Conservation (phyloP, 2,797 vertebrate species). For the Falco naumanni region DNA sequence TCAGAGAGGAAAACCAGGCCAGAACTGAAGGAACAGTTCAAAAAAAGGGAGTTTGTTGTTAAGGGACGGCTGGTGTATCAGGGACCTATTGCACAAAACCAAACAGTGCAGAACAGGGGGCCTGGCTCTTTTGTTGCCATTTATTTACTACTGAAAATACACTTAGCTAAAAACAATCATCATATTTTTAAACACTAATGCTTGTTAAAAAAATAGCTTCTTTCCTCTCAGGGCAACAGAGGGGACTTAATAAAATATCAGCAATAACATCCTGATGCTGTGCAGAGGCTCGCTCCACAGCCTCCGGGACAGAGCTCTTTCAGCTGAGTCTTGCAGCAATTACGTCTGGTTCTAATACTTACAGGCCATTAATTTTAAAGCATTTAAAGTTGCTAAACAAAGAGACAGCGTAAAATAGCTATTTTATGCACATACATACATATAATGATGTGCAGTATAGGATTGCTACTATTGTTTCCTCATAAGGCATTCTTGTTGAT, state of each 20-base stretch:
- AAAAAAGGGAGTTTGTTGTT: neutral
- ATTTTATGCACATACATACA: rapidly evolving
- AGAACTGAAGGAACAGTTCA: neutral
- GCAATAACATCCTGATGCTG: neutral
- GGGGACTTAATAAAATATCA: neutral
- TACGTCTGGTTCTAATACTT: neutral
- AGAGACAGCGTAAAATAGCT: neutral
- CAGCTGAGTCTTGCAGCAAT: neutral
- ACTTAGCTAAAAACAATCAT: neutral
- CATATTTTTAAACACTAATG: neutral
- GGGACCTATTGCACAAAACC: rapidly evolving
- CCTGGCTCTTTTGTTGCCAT: rapidly evolving
- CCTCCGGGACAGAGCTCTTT: neutral
- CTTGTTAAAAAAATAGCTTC: neutral
- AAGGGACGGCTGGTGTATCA: neutral
- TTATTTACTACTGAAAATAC: neutral
- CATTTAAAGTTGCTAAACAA: neutral
- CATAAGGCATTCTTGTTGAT: neutral
- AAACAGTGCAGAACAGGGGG: neutral
- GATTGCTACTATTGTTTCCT: neutral
- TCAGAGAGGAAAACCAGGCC: neutral
- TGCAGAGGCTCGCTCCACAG: neutral
- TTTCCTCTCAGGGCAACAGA: neutral
- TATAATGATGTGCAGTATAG: rapidly evolving
- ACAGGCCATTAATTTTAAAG: neutral